Percentiles rank a stretch among this genome's conserved stretches.
These are phyloP conservation scores for Triplophysa bombifrons DNA, from an alignment of 2,797 vertebrate genomes.

Conservation along the genomic window DNA sequence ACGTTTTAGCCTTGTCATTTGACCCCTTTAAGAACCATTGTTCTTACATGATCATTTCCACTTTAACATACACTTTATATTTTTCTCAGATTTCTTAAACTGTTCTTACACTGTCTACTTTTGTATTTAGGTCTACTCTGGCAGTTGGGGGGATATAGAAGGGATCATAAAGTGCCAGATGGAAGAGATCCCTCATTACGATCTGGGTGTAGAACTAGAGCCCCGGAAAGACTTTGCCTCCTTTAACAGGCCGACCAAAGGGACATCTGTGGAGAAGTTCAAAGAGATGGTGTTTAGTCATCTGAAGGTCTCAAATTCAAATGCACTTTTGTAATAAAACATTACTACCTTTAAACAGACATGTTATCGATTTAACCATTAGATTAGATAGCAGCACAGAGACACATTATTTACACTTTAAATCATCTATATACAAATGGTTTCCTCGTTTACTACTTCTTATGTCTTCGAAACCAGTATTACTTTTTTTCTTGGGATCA, in stretches of 20 bases:
- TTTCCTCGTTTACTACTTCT: no score
- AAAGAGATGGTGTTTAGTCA: conserved; percentile 94
- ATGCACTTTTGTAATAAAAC: background rate
- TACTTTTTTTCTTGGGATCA: no score
- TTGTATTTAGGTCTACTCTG: conserved; percentile 85
- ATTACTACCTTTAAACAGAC: background rate
- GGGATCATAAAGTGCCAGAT: conserved; percentile 95
- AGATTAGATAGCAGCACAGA: no score
- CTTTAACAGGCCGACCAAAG: conserved; percentile 92
- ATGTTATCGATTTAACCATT: no score
- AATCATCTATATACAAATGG: no score
- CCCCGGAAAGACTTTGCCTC: conserved; percentile 84
- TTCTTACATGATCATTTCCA: background rate
- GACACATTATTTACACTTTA: no score
- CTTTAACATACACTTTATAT: no score
- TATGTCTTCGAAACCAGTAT: no score
- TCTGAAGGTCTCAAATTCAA: conserved; percentile 81
- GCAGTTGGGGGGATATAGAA: conserved; percentile 92
- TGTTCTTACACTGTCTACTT: no score
- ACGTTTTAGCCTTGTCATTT: no score
- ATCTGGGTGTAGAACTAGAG: conserved; percentile 87
- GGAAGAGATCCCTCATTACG: conserved; percentile 83
- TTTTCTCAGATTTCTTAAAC: no score
- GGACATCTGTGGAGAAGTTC: conserved; percentile 96
- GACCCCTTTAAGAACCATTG: background rate